Conservation (phyloP, 2,113 vertebrate genomes). For the Eurystomus gularis region DNA sequence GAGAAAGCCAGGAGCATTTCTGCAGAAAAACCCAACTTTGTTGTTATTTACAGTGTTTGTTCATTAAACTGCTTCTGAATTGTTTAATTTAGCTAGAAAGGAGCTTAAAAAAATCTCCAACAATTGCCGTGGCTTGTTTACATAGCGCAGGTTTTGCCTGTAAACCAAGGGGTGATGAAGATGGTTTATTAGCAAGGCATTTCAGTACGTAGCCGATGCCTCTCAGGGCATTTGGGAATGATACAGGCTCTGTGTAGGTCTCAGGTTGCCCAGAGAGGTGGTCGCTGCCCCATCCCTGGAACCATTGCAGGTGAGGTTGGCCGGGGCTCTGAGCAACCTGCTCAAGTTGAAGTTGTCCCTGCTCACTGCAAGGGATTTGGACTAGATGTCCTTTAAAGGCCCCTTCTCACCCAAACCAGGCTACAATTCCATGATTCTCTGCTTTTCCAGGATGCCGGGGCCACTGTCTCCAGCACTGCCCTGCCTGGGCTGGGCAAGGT, state of each 20-base stretch:
- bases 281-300: neutral
- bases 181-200: neutral
- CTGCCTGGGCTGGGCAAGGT: conserved; percentile 71
- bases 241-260: neutral
- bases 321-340: neutral
- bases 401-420: neutral
- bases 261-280: neutral
- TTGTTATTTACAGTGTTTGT: neutral
- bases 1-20: neutral
- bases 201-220: neutral
- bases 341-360: neutral
- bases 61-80: neutral
- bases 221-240: rapidly evolving
- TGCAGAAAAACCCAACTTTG: too few species aligned
- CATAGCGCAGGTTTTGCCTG: neutral
- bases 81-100: neutral
- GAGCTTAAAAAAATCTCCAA: neutral
- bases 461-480: conserved; percentile 73
- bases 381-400: neutral
- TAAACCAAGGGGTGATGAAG: neutral
- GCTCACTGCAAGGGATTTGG: neutral
- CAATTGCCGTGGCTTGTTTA: neutral
- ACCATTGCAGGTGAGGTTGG: neutral
- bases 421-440: neutral
- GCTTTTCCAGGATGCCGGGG: conserved; percentile 61